phyloP scores from a whole-genome alignment of 2,888 invertebrate genomes.

The Heteropelma amictum region DNA sequence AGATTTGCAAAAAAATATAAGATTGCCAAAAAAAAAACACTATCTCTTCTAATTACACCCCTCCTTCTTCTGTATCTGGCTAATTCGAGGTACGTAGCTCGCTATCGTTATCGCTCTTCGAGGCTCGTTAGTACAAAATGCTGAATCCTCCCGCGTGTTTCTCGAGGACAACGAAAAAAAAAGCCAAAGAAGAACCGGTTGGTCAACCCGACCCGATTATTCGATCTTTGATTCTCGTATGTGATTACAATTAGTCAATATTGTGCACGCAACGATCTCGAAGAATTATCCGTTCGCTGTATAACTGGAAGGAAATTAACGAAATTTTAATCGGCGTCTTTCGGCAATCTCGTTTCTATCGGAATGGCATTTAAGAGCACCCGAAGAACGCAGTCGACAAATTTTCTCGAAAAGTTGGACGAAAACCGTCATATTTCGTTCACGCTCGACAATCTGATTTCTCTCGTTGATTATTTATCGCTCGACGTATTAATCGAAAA shows the following conservation, averaged over 20 bases:
- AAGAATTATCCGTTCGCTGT: too few species aligned
- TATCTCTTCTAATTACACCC: neutral
- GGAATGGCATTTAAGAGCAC: too few species aligned
- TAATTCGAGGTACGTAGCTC: conserved; percentile 44
- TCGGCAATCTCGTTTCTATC: too few species aligned
- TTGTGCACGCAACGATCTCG: conserved; percentile 31
- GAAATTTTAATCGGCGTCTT: too few species aligned
- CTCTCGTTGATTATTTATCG: too few species aligned
- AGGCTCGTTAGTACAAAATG: conserved; percentile 54
- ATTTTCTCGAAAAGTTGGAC: too few species aligned
- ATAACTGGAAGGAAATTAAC: too few species aligned
- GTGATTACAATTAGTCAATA: conserved; percentile 25
- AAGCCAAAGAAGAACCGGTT: conserved; percentile 44
- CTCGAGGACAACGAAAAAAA: too few species aligned
- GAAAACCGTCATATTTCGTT: too few species aligned
- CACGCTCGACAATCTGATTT: neutral
- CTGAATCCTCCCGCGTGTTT: conserved; percentile 25
- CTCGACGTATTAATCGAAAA: too few species aligned
- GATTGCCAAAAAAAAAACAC: neutral
- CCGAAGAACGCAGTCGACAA: too few species aligned
- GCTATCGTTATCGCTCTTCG: conserved; percentile 41
- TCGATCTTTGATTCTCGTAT: conserved; percentile 16
- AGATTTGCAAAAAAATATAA: neutral
- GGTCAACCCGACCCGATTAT: conserved; percentile 9
- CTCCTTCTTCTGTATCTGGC: conserved; percentile 5